Base-by-base conservation (phyloP, 2,888 invertebrate species). In the Mesodorylaimus sp. region DNA sequence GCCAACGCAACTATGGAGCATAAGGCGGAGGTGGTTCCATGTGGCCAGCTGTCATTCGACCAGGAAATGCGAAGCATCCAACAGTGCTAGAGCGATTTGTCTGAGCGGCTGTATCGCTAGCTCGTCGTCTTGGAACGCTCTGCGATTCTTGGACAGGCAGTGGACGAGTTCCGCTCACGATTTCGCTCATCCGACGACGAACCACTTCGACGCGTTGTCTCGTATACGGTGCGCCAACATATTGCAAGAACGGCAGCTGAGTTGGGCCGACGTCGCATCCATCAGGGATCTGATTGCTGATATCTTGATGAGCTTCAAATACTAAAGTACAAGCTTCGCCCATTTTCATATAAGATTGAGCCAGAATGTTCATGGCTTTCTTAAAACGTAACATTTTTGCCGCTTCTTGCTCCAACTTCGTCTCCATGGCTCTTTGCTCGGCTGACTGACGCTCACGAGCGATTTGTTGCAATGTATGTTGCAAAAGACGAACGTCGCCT, bases 341-440 rank as follows among this genome's bases (percentile, higher is more conserved):
- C 23, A 5, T 10, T 3, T 21, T 5, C 5, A 29, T 24, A 25
- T 38, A 38, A 5, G 25, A 13, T 7, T 47, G 23, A 24, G 47
- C 47, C 37, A 47, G 3, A n/a, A 13, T n/a, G 3, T 5, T 21
- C 3, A 45, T 7, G 23, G 3, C 13, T 5, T n/a, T 3, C 21
- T 45, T 45, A 23, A 29, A 45, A 3, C 19, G 36, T 5, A 45
- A 13, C 47, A 47, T 47, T 21, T 37, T 36, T 5, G 38, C 27
- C 23, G 36, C 38, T 26, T 47, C 23, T 26, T 37, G 38, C 19
- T 47, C 47, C 21, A 5, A n/a, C 23, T 16, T 19, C 23, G 26
- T 24, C 5, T 47, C 37, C 24, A 13, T 26, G 10, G 24, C 3
- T 3, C 16, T 5, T 16, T 24, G 23, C 26, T 47, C 37, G 36